A percentile compares a stretch with the other conserved stretches of the same genome.
Evolutionary conservation across 2,113 vertebrate genomes (phyloP).

Genomic region (Channa argus): DNA sequence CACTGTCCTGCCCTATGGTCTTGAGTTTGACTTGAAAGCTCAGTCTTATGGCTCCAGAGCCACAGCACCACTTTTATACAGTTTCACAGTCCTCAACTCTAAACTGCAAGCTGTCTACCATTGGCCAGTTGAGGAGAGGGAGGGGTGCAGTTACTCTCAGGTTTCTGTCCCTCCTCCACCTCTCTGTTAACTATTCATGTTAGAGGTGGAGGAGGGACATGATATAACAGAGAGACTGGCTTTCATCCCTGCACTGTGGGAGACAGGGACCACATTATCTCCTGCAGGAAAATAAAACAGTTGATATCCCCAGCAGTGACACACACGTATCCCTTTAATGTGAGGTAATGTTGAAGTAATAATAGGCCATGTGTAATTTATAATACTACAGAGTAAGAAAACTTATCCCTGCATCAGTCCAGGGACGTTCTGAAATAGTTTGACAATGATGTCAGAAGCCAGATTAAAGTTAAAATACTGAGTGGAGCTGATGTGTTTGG

Average conservation of each 20-base stretch:
- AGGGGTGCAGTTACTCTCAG: constrained; percentile 71
- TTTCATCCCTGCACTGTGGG: constrained; percentile 33
- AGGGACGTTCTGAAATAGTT: constrained; percentile 10
- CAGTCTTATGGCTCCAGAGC: constrained; percentile 38
- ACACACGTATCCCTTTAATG: neutral
- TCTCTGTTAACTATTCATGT: constrained; percentile 64
- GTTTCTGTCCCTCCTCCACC: constrained; percentile 76
- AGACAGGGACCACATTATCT: constrained; percentile 21
- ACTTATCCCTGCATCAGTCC: constrained; percentile 3
- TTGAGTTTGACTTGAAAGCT: constrained; percentile 45
- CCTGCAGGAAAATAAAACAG: neutral
- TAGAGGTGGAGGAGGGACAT: constrained; percentile 47
- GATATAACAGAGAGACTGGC: constrained; percentile 60
- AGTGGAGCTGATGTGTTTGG: neutral
- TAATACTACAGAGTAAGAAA: neutral
- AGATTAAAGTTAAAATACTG: neutral
- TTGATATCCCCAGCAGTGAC: constrained; percentile 1
- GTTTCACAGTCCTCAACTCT: constrained; percentile 51
- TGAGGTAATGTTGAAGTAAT: neutral
- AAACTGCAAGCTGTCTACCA: constrained; percentile 50
- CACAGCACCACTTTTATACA: constrained; percentile 72
- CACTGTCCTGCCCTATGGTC: constrained; percentile 17
- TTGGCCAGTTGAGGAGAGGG: constrained; percentile 74
- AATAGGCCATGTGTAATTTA: too few species aligned
- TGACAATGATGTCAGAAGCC: neutral